Percentiles rank a stretch among this genome's conserved stretches.
phyloP scores from a whole-genome alignment of 2,797 vertebrate genomes.

The Odontamblyopus lacepedii region DNA sequence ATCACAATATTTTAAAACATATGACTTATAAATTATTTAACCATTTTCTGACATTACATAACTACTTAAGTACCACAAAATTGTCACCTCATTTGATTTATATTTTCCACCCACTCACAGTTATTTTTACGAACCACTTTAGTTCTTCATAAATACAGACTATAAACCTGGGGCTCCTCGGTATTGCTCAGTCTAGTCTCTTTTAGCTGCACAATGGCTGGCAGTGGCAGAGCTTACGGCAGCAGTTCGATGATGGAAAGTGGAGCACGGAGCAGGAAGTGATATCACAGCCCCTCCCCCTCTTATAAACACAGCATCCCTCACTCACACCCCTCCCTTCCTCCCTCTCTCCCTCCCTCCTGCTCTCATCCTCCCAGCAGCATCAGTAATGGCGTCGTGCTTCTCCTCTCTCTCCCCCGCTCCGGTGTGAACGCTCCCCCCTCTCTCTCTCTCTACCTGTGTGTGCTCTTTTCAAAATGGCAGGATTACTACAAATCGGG shows the following conservation, averaged over 20 bases:
- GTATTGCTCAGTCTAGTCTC: background rate
- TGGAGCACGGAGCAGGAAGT: slow-evolving; percentile 39
- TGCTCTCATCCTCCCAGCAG: slow-evolving; percentile 33
- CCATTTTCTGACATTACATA: background rate
- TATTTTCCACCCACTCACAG: background rate
- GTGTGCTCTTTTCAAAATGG: slow-evolving; percentile 61
- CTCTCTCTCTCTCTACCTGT: slow-evolving; percentile 22
- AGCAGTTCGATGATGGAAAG: slow-evolving; percentile 25
- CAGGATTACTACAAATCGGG: slow-evolving; percentile 99
- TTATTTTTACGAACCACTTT: background rate
- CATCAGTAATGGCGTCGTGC: slow-evolving; percentile 78
- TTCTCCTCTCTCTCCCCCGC: slow-evolving; percentile 41
- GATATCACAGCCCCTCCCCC: slow-evolving; percentile 30
- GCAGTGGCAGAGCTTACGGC: slow-evolving; percentile 1
- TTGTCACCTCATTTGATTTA: background rate
- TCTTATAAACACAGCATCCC: slow-evolving; percentile 11
- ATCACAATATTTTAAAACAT: background rate
- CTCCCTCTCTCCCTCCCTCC: slow-evolving; percentile 14
- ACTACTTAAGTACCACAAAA: background rate
- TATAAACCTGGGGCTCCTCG: background rate
- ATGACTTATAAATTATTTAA: background rate
- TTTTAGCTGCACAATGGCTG: slow-evolving; percentile 1
- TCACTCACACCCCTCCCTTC: slow-evolving; percentile 21
- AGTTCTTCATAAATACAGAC: background rate
- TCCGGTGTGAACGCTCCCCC: slow-evolving; percentile 29